Conservation (phyloP, 2,797 vertebrate species). For the Sebastes diaconus region DNA sequence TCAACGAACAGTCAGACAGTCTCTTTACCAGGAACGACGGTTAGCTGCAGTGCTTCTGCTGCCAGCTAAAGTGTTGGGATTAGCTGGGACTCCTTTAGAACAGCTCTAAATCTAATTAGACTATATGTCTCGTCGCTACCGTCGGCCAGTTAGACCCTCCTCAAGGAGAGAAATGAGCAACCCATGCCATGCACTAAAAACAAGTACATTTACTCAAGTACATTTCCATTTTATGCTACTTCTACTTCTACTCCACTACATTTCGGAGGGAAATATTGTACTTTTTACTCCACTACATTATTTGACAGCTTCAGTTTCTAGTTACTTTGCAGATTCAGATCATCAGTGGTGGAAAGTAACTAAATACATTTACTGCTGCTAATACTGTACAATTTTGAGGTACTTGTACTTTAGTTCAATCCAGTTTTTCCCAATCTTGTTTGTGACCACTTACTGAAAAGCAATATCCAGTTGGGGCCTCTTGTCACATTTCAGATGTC, state of each 20-base stretch:
- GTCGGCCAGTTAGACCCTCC: conserved; percentile 17
- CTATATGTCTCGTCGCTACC: conserved; percentile 27
- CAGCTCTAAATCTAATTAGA: conserved; percentile 78
- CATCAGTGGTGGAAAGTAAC: background rate
- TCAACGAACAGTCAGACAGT: conserved; percentile 24
- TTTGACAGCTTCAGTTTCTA: background rate
- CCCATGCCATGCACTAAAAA: background rate
- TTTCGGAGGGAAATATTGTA: background rate
- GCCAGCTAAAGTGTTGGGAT: conserved; percentile 59
- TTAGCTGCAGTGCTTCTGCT: conserved; percentile 36
- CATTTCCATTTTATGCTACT: background rate
- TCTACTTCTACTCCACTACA: background rate
- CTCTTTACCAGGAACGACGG: conserved; percentile 15
- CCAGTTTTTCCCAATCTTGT: background rate
- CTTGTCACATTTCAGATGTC: background rate
- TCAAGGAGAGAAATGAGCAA: background rate
- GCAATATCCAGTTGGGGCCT: background rate
- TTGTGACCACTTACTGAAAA: background rate
- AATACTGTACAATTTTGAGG: background rate
- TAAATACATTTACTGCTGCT: background rate
- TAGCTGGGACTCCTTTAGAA: conserved; percentile 76
- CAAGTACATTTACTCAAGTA: background rate
- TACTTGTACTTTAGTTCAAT: background rate
- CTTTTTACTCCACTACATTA: background rate
- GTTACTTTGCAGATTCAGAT: background rate